A percentile compares a stretch with the other conserved stretches of the same genome.
phyloP scores from a whole-genome alignment of 2,113 vertebrate species.

The Daphoenositta chrysoptera region DNA sequence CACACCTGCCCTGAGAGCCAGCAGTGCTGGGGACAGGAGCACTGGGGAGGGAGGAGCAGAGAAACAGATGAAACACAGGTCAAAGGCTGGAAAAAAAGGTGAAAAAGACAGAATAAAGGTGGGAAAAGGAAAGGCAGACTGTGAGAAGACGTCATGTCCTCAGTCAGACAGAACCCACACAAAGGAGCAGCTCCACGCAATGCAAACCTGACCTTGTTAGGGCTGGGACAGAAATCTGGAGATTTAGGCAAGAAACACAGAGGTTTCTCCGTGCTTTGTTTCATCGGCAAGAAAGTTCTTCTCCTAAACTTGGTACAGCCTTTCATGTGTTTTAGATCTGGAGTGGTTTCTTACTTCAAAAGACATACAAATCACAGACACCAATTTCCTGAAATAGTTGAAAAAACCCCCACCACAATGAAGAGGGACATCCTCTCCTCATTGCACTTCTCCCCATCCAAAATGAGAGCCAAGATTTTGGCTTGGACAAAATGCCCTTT shows the following conservation, averaged over 20 bases:
- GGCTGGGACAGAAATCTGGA: neutral
- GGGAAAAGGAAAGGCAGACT: neutral
- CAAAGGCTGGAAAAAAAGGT: neutral
- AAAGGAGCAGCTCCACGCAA: neutral
- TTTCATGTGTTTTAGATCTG: neutral
- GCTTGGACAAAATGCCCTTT: neutral
- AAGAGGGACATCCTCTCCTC: neutral
- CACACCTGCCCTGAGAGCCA: accelerated
- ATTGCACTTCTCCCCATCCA: neutral
- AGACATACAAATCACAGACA: neutral
- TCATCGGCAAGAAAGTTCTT: neutral
- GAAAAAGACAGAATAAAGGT: neutral
- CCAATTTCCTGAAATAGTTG: neutral
- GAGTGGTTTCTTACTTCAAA: neutral
- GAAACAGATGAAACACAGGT: neutral
- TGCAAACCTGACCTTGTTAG: neutral
- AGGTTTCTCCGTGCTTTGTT: neutral
- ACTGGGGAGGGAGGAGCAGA: neutral
- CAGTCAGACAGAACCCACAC: neutral
- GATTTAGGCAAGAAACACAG: accelerated
- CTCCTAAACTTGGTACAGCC: neutral
- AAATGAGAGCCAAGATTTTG: neutral
- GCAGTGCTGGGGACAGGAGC: neutral
- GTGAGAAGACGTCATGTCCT: neutral
- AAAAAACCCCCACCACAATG: neutral